Base-by-base conservation (phyloP, 35 echinoderm and acorn worm genomes). In the Holothuria glaberrima region DNA sequence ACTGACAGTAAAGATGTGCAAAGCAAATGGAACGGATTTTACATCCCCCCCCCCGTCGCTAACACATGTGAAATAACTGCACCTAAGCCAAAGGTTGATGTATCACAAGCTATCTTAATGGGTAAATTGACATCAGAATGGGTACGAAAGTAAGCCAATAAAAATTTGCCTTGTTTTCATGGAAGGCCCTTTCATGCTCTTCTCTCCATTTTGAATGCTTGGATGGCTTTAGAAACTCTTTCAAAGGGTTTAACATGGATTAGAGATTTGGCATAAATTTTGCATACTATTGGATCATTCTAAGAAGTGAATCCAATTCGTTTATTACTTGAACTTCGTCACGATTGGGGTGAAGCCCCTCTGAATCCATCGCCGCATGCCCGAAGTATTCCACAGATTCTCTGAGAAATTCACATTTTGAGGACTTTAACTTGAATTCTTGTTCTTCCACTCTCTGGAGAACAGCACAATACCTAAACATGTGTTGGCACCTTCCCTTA, bases 11-110 rank as follows among this genome's bases (percentile, higher is more conserved):
- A 95, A 60, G 12, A 54, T 86, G 31, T 75, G 29, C n/a, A 60
- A 95, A 36, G 94, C 76, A 68, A 87, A 95, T 9, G 83, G 46
- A 36, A 95, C 75, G 14, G 89, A 89, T 59, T 66, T 25, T 36
- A 86, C 80, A 17, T 65, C 86, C 45, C 91, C 94, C 75, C 90
- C n/a, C n/a, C n/a, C n/a, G n/a, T 90, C 19, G 85, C 26, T 83
- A 92, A 87, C 46, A 58, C n/a, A 28, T 95, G 90, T 59, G 75
- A 75, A 48, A 95, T 61, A 18, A 95, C 87, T n/a, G 79, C 82
- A 25, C 80, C 92, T 16, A 90, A 34, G 46, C 92, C 92, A 75
- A 75, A 87, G 1, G 76, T 46, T 19, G 88, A 94, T 33, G 88
- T 54, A 34, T 94, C 88, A 63, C 88, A 90, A 31, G 80, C 70